Evolutionary conservation across 2,113 vertebrate genomes (phyloP).

Genomic region (Morone saxatilis): DNA sequence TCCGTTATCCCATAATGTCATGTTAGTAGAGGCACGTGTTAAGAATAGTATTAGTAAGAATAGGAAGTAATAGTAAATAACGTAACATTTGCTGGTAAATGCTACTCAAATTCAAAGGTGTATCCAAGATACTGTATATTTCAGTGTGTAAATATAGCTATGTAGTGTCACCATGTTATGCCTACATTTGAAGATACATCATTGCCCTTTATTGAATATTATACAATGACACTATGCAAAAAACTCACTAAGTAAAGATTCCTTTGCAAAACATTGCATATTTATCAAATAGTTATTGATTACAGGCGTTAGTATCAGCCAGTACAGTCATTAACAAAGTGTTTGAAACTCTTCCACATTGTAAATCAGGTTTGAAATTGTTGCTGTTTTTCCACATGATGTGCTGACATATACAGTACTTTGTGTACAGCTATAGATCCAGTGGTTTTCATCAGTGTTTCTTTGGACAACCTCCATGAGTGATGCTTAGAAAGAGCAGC

Average conservation of each 20-base stretch:
- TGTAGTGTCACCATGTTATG: not conserved
- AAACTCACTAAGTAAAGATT: not conserved
- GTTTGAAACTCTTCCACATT: not conserved
- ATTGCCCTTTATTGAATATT: not conserved
- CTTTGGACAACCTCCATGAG: not conserved
- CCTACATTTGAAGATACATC: not conserved
- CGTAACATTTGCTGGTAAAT: not conserved
- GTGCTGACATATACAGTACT: not conserved
- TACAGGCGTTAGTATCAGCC: not conserved
- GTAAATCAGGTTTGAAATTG: not conserved
- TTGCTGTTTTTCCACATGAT: not conserved
- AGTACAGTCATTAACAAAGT: not conserved
- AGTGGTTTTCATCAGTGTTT: constrained; percentile 1
- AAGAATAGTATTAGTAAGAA: no score
- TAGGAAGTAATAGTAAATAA: no score
- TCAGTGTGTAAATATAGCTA: not conserved
- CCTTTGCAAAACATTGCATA: not conserved
- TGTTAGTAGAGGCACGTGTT: no score
- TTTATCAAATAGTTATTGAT: not conserved
- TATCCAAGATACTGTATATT: not conserved
- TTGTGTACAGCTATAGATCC: not conserved
- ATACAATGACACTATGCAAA: not conserved
- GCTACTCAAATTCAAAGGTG: not conserved
- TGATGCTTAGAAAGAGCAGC: constrained; percentile 35
- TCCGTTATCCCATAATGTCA: no score